Conservation (phyloP, 2,113 vertebrate genomes). For the Pachyramphus minor region DNA sequence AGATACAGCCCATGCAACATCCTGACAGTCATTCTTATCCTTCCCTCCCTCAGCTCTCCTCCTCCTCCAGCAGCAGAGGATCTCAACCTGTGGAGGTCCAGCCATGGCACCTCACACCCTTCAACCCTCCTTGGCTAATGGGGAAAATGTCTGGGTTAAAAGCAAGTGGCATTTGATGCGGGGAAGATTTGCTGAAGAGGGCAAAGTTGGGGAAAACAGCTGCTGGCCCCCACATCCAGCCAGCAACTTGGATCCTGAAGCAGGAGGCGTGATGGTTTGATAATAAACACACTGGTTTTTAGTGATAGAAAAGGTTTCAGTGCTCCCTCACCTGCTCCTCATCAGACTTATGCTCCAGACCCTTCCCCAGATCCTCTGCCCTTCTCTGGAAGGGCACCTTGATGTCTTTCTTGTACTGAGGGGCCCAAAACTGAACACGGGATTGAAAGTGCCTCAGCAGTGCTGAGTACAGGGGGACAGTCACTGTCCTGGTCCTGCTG, state of each 20-base stretch:
- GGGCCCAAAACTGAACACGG: background rate
- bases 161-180: fast-evolving
- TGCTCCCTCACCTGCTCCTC: background rate
- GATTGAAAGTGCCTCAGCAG: background rate
- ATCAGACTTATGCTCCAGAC: background rate
- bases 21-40: background rate
- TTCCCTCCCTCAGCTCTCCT: background rate
- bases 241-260: background rate
- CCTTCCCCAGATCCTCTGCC: background rate
- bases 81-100: background rate
- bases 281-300: background rate
- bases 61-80: background rate
- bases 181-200: background rate
- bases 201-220: background rate
- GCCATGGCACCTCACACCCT: background rate
- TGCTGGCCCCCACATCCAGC: background rate
- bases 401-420: background rate
- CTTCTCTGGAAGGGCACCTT: background rate
- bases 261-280: background rate
- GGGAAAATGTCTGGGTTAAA: background rate
- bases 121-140: background rate
- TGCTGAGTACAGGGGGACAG: background rate
- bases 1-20: fast-evolving
- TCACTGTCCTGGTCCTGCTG: background rate
- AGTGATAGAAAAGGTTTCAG: background rate